Evolutionary conservation across 2,113 vertebrate genomes (phyloP).

Genomic region (Falcunculus frontatus): DNA sequence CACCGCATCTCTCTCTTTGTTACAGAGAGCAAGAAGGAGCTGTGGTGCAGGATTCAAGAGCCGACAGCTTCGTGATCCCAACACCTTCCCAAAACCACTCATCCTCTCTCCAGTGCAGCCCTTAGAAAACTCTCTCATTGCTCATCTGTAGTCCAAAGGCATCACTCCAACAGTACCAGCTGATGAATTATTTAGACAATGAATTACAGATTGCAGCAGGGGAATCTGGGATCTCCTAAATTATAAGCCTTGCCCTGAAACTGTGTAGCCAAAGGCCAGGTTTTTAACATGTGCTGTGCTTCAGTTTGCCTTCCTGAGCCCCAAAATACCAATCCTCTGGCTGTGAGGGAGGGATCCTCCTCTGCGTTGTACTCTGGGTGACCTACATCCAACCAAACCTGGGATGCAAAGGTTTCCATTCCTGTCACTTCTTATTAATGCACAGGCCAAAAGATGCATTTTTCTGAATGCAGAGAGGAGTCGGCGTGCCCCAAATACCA

Average conservation of each 20-base stretch:
- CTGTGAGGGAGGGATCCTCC: neutral
- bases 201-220: conserved; percentile 5
- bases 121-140: neutral
- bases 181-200: conserved; percentile 37
- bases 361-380: neutral
- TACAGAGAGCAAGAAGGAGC: neutral
- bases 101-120: neutral
- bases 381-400: neutral
- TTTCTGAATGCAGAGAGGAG: neutral
- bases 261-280: neutral
- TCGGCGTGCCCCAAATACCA: neutral
- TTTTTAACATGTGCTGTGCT: neutral
- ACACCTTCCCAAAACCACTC: neutral
- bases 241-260: neutral
- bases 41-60: neutral
- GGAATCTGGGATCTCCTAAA: neutral
- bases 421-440: neutral
- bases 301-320: neutral
- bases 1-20: neutral
- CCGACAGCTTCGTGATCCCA: neutral
- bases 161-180: neutral
- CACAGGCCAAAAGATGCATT: neutral
- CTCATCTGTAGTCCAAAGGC: conserved; percentile 26
- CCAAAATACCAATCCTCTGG: neutral
- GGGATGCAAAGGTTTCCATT: neutral